These are phyloP conservation scores for Aporophyla lueneburgensis DNA, from an alignment of 2,888 invertebrate genomes.

Conservation along the genomic window DNA sequence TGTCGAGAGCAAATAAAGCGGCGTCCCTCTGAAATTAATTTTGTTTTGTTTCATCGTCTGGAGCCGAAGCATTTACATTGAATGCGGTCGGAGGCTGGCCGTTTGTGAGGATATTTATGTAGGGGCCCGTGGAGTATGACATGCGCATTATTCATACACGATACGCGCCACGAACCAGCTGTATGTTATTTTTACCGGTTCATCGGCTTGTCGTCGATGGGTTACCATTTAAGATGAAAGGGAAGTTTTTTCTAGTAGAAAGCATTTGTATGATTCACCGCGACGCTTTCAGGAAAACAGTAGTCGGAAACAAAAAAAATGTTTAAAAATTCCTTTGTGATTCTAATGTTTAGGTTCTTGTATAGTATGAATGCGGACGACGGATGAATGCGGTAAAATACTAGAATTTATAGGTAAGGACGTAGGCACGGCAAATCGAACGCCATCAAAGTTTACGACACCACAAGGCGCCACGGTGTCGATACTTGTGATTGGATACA, in stretches of 20 bases:
- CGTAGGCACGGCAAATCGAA: conserved; percentile 75
- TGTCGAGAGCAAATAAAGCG: conserved; percentile 85
- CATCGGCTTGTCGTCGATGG: conserved; percentile 81
- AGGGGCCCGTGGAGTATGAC: conserved; percentile 88
- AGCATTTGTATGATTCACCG: conserved; percentile 59
- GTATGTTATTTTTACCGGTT: conserved; percentile 88
- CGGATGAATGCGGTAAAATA: conserved; percentile 56
- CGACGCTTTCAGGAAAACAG: conserved; percentile 47
- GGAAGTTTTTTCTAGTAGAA: conserved; percentile 68
- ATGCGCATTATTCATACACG: conserved; percentile 89
- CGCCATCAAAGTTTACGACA: conserved; percentile 87
- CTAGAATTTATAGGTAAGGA: conserved; percentile 60
- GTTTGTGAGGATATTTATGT: conserved; percentile 89
- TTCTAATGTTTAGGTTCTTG: conserved; percentile 16
- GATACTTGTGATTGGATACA: conserved; percentile 82
- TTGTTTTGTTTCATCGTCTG: conserved; percentile 90
- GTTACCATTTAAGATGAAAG: conserved; percentile 69
- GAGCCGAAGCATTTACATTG: conserved; percentile 89
- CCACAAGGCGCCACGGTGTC: conserved; percentile 82
- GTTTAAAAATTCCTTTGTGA: conserved; percentile 34
- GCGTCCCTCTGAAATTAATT: conserved; percentile 89
- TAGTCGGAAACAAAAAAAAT: conserved; percentile 32
- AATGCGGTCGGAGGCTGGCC: conserved; percentile 89
- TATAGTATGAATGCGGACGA: conserved; percentile 40
- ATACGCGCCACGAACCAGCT: conserved; percentile 83